Conservation (phyloP, 2,113 vertebrate genomes). For the Probosciger aterrimus region DNA sequence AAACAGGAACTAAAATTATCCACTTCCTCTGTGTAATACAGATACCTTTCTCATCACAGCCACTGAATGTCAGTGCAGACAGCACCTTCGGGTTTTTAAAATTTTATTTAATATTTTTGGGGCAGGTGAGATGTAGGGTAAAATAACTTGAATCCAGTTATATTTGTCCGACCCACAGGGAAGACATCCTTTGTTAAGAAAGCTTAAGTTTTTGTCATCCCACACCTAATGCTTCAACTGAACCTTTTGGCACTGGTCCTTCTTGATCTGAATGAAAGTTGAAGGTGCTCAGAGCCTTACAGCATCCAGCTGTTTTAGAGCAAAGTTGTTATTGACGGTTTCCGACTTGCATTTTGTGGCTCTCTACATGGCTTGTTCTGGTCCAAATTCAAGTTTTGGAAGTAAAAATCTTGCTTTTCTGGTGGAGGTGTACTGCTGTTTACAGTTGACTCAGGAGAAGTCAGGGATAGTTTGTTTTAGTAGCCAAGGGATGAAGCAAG, state of each 20-base stretch:
- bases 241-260: neutral
- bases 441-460: neutral
- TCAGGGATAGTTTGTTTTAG: neutral
- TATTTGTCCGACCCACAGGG: neutral
- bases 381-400: neutral
- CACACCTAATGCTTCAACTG: neutral
- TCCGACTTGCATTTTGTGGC: neutral
- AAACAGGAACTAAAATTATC: neutral
- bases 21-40: neutral
- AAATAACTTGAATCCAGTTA: neutral
- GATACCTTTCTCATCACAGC: neutral
- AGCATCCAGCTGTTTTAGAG: neutral
- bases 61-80: neutral
- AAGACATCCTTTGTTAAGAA: neutral
- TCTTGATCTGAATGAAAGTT: neutral
- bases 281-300: neutral
- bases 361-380: neutral
- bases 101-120: neutral
- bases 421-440: neutral
- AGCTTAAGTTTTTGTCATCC: neutral
- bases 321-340: neutral
- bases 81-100: neutral
- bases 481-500: neutral
- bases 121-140: neutral
- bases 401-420: neutral